Evolutionary conservation across 2,797 vertebrate genomes (phyloP).

Genomic region (Enteromius viviparus): DNA sequence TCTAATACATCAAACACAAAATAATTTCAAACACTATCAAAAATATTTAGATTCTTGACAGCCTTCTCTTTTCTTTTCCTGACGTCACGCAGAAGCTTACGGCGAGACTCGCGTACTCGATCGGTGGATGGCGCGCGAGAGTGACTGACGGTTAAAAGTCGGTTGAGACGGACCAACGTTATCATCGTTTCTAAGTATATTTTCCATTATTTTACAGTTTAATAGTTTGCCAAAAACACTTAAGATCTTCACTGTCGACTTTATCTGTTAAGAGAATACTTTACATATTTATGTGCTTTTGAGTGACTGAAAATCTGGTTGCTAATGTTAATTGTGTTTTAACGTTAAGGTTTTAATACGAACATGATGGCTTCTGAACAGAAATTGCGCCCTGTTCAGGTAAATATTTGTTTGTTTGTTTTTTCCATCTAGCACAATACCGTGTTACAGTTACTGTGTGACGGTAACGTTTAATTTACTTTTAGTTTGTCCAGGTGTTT

Average conservation of each 20-base stretch:
- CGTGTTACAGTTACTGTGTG: background rate
- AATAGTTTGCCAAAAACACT: background rate
- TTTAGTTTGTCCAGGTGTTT: background rate
- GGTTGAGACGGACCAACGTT: background rate
- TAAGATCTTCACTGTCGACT: background rate
- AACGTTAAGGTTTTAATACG: background rate
- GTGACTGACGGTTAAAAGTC: background rate
- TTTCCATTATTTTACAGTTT: background rate
- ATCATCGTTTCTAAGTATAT: background rate
- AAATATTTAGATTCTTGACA: background rate
- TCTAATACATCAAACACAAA: too few species aligned
- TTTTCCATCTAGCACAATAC: background rate
- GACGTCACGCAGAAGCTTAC: background rate
- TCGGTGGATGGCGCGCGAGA: background rate
- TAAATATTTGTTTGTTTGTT: constrained; percentile 48
- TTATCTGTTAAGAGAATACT: background rate
- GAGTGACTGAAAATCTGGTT: background rate
- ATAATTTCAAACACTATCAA: too few species aligned
- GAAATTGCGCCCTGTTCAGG: constrained; percentile 66
- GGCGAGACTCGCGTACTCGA: background rate
- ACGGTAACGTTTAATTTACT: background rate
- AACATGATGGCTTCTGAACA: constrained; percentile 71
- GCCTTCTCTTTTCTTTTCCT: background rate
- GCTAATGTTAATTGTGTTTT: background rate
- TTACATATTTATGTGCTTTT: background rate